phyloP scores from a whole-genome alignment of 2,888 invertebrate genomes.

The Itoplectis maculator region DNA sequence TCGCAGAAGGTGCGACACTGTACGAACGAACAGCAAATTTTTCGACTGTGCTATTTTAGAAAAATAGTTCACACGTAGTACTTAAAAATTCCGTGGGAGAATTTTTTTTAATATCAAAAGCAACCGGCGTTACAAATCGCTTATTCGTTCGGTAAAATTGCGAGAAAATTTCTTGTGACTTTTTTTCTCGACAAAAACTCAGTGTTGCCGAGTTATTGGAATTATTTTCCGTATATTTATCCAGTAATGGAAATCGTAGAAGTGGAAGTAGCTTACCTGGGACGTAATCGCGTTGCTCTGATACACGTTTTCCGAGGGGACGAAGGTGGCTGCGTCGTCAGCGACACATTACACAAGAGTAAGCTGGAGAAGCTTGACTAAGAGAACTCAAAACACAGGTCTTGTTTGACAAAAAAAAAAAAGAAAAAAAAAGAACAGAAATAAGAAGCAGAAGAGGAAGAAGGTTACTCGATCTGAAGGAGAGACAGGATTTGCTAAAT shows the following conservation, averaged over 20 bases:
- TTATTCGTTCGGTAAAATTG: not conserved
- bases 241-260: constrained; percentile 28
- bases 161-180: too few relatives aligned
- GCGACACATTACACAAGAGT: constrained; percentile 16
- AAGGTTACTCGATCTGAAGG: too few relatives aligned
- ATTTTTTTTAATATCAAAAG: not conserved
- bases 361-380: constrained; percentile 4
- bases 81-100: not conserved
- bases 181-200: not conserved
- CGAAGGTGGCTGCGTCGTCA: too few relatives aligned
- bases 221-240: not conserved
- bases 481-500: too few relatives aligned
- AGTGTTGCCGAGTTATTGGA: constrained; percentile 8
- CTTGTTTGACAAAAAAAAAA: too few relatives aligned
- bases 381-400: too few relatives aligned
- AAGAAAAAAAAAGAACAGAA: too few relatives aligned
- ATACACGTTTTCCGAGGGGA: not conserved
- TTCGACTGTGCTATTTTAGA: not conserved
- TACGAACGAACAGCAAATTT: constrained; percentile 73
- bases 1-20: constrained; percentile 29
- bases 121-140: not conserved
- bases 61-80: not conserved
- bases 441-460: too few relatives aligned
- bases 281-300: constrained; percentile 16
- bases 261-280: constrained; percentile 1